Evolutionary conservation across 2,113 vertebrate species (phyloP).

Genomic region (Sebastes fasciatus): DNA sequence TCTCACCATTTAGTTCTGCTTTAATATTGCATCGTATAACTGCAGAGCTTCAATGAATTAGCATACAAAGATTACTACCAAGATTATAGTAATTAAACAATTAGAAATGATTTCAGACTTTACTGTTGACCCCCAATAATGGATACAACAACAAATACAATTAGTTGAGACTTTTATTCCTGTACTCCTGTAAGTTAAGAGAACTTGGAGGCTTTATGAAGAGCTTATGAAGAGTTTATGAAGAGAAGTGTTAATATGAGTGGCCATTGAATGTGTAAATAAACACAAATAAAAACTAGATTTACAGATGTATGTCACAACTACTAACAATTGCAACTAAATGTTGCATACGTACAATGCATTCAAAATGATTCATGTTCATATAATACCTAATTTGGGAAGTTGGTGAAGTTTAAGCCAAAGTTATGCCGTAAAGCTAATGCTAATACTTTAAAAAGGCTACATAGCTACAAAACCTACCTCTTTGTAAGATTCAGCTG

Average conservation of each 20-base stretch:
- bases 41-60: neutral
- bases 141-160: neutral
- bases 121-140: neutral
- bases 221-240: neutral
- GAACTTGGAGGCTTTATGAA: neutral
- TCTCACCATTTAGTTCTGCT: slow-evolving; percentile 10
- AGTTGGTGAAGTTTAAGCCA: neutral
- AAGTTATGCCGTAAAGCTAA: neutral
- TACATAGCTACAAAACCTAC: slow-evolving; percentile 16
- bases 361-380: neutral
- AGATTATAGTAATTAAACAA: neutral
- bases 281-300: neutral
- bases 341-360: neutral
- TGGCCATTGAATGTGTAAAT: neutral
- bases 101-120: neutral
- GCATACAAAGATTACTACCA: neutral
- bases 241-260: neutral
- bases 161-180: neutral
- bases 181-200: neutral
- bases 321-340: neutral
- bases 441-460: neutral
- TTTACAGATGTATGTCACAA: neutral
- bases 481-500: slow-evolving; percentile 14
- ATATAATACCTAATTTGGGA: neutral
- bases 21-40: neutral